Evolutionary conservation across 1,140 invertebrate genomes (phyloP).

Genomic region (Laupala kohalensis): DNA sequence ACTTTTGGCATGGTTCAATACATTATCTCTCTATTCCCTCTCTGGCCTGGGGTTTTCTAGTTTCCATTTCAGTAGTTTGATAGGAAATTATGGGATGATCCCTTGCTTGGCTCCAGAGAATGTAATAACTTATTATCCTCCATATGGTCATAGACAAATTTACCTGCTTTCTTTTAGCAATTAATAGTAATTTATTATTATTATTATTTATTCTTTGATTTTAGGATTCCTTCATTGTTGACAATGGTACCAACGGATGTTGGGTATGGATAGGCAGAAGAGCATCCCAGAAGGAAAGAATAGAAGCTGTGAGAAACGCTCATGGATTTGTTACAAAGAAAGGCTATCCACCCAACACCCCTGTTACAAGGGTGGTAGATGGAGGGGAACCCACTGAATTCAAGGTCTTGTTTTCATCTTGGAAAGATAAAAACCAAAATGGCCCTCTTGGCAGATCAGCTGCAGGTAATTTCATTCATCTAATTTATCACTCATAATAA

Average conservation of each 20-base stretch:
- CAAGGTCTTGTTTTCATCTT: constrained; percentile 63
- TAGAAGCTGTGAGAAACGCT: constrained; percentile 71
- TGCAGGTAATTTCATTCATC: no score
- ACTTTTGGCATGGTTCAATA: no score
- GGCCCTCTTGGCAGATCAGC: not conserved
- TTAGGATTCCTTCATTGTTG: constrained; percentile 74
- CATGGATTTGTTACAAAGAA: constrained; percentile 83
- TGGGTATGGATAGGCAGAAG: constrained; percentile 86
- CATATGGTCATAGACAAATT: no score
- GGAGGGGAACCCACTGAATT: constrained; percentile 77
- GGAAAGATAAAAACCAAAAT: constrained; percentile 38
- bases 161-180: no score
- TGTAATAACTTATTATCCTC: no score
- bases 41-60: no score
- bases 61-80: no score
- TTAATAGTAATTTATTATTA: no score
- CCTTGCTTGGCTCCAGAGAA: no score
- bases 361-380: constrained; percentile 62
- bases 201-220: not conserved
- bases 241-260: constrained; percentile 68
- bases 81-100: no score
- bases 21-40: no score
- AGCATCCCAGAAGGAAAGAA: constrained; percentile 51
- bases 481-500: no score
- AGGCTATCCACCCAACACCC: constrained; percentile 55